Conservation (phyloP, 2,888 invertebrate species). For the Parnassius orleans region DNA sequence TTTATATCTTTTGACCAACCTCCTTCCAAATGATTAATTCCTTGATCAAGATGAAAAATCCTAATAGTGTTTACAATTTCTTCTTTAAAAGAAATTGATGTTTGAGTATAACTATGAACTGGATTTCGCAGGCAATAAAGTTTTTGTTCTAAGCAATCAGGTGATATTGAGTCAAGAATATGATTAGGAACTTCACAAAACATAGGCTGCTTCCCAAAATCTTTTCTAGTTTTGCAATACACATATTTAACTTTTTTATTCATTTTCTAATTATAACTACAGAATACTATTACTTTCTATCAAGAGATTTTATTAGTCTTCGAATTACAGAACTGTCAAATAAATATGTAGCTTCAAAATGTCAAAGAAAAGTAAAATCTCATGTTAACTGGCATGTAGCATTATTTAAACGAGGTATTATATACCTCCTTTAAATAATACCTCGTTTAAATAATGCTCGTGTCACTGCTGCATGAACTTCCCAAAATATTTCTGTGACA, state of each 20-base stretch:
- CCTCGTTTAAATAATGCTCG: no score
- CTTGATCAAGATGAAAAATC: conserved; percentile 69
- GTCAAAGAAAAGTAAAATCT: no score
- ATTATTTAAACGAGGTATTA: no score
- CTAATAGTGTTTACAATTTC: conserved; percentile 80
- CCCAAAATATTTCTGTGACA: no score
- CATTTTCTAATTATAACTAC: conserved; percentile 12
- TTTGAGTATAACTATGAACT: conserved; percentile 61
- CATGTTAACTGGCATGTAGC: no score
- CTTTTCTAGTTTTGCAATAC: conserved; percentile 62
- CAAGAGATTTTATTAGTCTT: no score
- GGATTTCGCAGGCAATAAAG: conserved; percentile 68
- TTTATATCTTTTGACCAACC: conserved; percentile 90
- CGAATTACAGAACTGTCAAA: no score
- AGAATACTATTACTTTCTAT: no score
- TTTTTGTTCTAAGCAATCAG: conserved; percentile 50
- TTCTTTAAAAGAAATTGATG: conserved; percentile 47
- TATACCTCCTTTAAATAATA: no score
- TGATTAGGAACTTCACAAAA: conserved; percentile 55
- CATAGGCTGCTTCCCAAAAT: conserved; percentile 68
- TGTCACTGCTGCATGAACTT: no score
- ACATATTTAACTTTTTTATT: conserved; percentile 36
- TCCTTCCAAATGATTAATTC: conserved; percentile 87
- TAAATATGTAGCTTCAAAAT: no score
- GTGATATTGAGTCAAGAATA: conserved; percentile 51